A percentile compares a stretch with the other conserved stretches of the same genome.
These are phyloP conservation scores for Drosophila nasuta DNA, from an alignment of 1,140 invertebrate genomes.

Conservation along the genomic window DNA sequence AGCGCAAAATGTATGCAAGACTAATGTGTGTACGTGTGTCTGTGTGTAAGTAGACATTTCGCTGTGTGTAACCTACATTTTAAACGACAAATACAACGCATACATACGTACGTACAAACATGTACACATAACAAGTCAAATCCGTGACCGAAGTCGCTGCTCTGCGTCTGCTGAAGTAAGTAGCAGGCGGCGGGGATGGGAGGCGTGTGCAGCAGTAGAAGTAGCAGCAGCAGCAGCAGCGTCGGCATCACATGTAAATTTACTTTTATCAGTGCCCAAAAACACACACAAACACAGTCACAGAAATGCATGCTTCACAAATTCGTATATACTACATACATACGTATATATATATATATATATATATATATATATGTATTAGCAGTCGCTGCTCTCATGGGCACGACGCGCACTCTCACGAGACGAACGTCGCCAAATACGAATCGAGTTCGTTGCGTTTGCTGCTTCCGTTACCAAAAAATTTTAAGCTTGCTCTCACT, in stretches of 20 bases:
- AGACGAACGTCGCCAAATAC: slow-evolving; percentile 29
- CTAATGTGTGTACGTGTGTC: slow-evolving; percentile 19
- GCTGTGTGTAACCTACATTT: slow-evolving; percentile 80
- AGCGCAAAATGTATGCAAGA: slow-evolving; percentile 39
- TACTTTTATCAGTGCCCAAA: slow-evolving; percentile 73
- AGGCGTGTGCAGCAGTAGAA: not conserved
- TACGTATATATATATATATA: slow-evolving; percentile 22
- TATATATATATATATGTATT: slow-evolving; percentile 64
- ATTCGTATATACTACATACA: slow-evolving; percentile 55
- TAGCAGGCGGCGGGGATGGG: not conserved
- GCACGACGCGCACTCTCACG: slow-evolving; percentile 57
- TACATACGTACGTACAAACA: slow-evolving; percentile 28
- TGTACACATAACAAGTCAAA: slow-evolving; percentile 60
- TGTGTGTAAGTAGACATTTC: slow-evolving; percentile 38
- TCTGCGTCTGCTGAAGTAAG: slow-evolving; percentile 1
- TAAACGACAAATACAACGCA: slow-evolving; percentile 61
- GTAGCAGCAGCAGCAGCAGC: not conserved
- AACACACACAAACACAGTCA: slow-evolving; percentile 41
- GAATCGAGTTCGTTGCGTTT: slow-evolving; percentile 38
- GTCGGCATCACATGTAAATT: slow-evolving; percentile 65
- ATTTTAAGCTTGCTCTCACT: slow-evolving; percentile 5
- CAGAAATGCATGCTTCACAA: slow-evolving; percentile 45
- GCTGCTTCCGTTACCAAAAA: slow-evolving; percentile 26
- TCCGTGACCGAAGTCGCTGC: slow-evolving; percentile 64
- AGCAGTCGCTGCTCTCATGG: slow-evolving; percentile 56